A percentile compares a stretch with the other conserved stretches of the same genome.
These are phyloP conservation scores for Stichopus chloronotus DNA, from an alignment of 35 echinoderm and acorn worm genomes.

Conservation along the genomic window DNA sequence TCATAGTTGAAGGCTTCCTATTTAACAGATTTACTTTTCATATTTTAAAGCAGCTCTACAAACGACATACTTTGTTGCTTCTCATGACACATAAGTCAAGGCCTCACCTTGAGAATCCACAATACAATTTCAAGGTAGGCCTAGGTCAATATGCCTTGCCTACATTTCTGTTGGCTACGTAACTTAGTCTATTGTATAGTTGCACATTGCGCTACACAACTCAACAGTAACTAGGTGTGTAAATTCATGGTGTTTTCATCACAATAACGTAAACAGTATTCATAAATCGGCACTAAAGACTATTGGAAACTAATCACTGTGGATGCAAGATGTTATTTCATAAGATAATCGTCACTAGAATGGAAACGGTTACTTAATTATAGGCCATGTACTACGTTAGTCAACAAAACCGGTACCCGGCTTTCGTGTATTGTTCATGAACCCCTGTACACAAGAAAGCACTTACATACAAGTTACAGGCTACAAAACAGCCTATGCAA, in stretches of 20 bases:
- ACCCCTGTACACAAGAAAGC: not conserved
- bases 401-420: constrained; percentile 29
- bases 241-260: not conserved
- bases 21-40: not conserved
- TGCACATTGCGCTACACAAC: too few relatives aligned
- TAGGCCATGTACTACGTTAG: not conserved
- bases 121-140: not conserved
- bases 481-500: not conserved
- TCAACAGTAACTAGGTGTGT: too few relatives aligned
- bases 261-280: not conserved
- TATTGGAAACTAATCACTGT: too few relatives aligned
- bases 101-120: not conserved
- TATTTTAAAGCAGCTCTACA: not conserved
- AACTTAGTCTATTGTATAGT: too few relatives aligned
- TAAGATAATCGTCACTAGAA: not conserved
- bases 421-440: not conserved
- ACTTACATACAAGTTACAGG: not conserved
- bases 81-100: not conserved
- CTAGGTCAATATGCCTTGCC: not conserved
- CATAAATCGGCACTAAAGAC: not conserved
- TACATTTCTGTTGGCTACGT: too few relatives aligned
- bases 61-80: not conserved
- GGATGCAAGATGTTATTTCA: too few relatives aligned
- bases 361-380: not conserved
- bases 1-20: not conserved